These are phyloP conservation scores for Myiozetetes cayanensis DNA, from an alignment of 2,113 vertebrate genomes.

Conservation along the genomic window DNA sequence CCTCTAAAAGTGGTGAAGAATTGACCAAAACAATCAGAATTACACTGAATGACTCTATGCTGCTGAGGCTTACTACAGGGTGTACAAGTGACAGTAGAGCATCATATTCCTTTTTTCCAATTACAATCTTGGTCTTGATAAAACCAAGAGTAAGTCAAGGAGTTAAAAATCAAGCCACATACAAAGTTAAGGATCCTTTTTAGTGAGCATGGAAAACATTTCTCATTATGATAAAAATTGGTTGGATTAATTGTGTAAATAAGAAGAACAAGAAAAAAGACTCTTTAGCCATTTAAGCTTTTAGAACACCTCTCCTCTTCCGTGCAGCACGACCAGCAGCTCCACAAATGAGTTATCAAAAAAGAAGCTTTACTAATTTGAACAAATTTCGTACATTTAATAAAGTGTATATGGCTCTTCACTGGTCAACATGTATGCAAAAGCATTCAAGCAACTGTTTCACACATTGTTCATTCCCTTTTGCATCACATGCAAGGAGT, in stretches of 20 bases:
- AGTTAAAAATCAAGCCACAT: background rate
- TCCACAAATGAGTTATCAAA: background rate
- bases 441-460: background rate
- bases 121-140: background rate
- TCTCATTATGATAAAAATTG: background rate
- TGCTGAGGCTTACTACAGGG: background rate
- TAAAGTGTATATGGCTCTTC: background rate
- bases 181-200: background rate
- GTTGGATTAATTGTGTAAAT: background rate
- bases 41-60: background rate
- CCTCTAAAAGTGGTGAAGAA: background rate
- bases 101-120: background rate
- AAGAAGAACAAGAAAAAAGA: background rate
- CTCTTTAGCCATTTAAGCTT: background rate
- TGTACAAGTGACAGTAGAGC: background rate
- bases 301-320: background rate
- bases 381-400: background rate
- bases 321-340: background rate
- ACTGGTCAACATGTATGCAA: background rate
- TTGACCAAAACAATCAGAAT: background rate
- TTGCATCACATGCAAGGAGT: background rate
- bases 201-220: background rate
- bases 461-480: background rate
- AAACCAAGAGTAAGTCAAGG: background rate
- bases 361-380: background rate